Percentiles rank a stretch among this genome's conserved stretches.
Conservation (phyloP, 2,113 vertebrate genomes). For the Sinosuthora webbiana region DNA sequence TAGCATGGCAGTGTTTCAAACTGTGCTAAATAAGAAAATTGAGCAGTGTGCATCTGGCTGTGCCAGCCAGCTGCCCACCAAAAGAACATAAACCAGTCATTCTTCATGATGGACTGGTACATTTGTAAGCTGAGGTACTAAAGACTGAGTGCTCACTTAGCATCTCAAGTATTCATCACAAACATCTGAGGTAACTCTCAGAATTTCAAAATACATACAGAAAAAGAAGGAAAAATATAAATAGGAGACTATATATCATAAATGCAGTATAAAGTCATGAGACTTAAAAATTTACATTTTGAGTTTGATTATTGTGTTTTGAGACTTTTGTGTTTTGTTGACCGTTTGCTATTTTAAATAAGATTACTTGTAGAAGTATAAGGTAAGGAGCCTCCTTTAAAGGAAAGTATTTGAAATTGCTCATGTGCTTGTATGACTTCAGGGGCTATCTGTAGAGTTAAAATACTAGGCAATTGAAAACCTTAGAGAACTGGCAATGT, state of each 20-base stretch:
- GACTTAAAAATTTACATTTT: not conserved
- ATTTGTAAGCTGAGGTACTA: not conserved
- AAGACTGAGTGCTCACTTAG: not conserved
- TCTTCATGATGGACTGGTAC: not conserved
- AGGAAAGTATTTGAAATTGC: not conserved
- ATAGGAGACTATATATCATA: not conserved
- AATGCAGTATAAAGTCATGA: not conserved
- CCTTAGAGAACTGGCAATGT: not conserved
- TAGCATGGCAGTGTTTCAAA: not conserved
- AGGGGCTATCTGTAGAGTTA: not conserved
- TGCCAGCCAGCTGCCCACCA: not conserved
- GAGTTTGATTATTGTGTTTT: not conserved
- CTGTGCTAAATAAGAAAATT: not conserved
- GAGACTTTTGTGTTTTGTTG: not conserved
- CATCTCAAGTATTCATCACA: not conserved
- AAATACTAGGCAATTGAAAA: not conserved
- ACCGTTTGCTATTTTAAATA: not conserved
- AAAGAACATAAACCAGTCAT: not conserved
- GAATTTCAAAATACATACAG: not conserved
- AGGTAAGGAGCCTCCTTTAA: not conserved
- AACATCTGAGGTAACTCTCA: not conserved
- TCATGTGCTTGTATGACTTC: not conserved
- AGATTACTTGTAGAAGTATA: not conserved
- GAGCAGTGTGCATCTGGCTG: not conserved
- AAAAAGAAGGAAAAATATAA: not conserved